Evolutionary conservation across 2,888 invertebrate species (phyloP).

Genomic region (Acrobasis suavella): DNA sequence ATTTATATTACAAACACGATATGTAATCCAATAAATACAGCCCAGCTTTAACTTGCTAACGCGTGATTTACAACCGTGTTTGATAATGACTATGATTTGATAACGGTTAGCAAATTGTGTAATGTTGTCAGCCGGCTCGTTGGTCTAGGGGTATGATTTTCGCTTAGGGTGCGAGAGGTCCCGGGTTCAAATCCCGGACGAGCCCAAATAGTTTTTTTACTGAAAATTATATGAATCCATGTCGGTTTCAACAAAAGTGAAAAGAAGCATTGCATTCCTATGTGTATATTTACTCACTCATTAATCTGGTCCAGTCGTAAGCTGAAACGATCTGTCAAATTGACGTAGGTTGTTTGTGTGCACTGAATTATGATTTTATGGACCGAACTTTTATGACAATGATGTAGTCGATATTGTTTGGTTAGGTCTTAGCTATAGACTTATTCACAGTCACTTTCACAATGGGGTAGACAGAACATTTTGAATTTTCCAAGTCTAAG

Average conservation of each 20-base stretch:
- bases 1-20: neutral
- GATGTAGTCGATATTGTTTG: too few relatives aligned
- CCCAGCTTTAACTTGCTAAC: neutral
- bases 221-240: neutral
- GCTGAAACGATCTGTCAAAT: slow-evolving; percentile 18
- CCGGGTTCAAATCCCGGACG: slow-evolving; percentile 82
- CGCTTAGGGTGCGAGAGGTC: slow-evolving; percentile 82
- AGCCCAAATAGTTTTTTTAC: slow-evolving; percentile 52
- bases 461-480: too few relatives aligned
- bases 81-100: neutral
- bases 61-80: neutral
- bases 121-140: slow-evolving; percentile 51
- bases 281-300: neutral
- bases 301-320: slow-evolving; percentile 3
- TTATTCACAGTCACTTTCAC: too few relatives aligned
- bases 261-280: neutral
- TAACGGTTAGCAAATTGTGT: neutral
- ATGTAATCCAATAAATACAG: neutral
- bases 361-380: neutral
- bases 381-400: too few relatives aligned
- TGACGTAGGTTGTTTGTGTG: slow-evolving; percentile 7
- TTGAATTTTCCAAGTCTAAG: too few relatives aligned
- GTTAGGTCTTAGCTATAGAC: too few relatives aligned
- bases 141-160: slow-evolving; percentile 81
- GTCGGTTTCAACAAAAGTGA: neutral